Evolutionary conservation across 2,797 vertebrate genomes (phyloP), one percentile per base, ranked within the genome.

Genomic region (Fistularia commersonii): DNA sequence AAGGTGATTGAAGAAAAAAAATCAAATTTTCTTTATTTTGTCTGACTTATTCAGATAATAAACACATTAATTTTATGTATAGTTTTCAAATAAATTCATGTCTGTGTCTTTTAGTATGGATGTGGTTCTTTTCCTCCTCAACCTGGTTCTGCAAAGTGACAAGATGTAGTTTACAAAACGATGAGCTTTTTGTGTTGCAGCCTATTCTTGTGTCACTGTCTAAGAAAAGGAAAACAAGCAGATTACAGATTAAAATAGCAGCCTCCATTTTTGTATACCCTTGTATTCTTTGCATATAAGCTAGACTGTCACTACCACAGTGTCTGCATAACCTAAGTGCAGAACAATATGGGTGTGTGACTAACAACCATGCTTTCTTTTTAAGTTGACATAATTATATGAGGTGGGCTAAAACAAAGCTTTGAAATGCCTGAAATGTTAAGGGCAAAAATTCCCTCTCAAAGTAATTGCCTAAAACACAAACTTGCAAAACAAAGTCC

Each of bases 201-300:
- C 64, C 44, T 61, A 23, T 60, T 68, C 57, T 73, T 46, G 50
- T 50, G 51, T 72, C 54, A 54, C 31, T 10, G 8, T 50, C 46
- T 54, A 34, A 40, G 48, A 64, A 65, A 70, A 54, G 51, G 57
- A 61, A 77, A 77, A 66, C 72, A 66, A 48, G n/a, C 45, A 40
- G 15, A 7, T 39, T 42, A 13, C 32, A 57, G 53, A 67, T 76
- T 62, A 67, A 78, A 83, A 82, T 69, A 73, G 64, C 58, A 64
- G 51, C 64, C 60, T 78, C 45, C 69, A 53, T 68, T 73, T 57
- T 81, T 80, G 59, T 58, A 65, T 60, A 53, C 35, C 23, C 23
- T 23, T 23, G 23, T 23, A 23, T 23, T 58, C 38, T 66, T 42
- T 70, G 67, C 70, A 54, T 43, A 31, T 62, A 45, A 57, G 48